A percentile compares a stretch with the other conserved stretches of the same genome.
These are phyloP conservation scores for Pyralis farinalis DNA, from an alignment of 2,888 invertebrate species.

Conservation along the genomic window DNA sequence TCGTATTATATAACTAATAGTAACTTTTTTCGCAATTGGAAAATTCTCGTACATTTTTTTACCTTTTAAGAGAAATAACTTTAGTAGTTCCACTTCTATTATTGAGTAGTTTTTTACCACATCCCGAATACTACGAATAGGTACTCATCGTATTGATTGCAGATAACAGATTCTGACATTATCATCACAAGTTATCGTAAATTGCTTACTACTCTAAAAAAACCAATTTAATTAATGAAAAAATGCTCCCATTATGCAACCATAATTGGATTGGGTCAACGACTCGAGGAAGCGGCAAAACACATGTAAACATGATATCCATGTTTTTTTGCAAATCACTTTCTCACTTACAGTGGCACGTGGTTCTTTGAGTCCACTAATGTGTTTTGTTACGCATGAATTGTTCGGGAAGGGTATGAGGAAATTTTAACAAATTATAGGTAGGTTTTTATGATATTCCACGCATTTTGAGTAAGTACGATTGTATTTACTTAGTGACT, in stretches of 20 bases:
- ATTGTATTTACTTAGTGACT: no score
- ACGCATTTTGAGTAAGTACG: no score
- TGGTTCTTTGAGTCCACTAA: conserved; percentile 34
- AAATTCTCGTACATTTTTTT: no score
- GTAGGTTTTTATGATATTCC: no score
- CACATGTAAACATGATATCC: conserved; percentile 31
- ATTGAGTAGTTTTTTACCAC: no score
- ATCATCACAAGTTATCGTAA: conserved; percentile 48
- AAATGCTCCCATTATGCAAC: conserved; percentile 60
- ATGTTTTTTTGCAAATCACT: conserved; percentile 52
- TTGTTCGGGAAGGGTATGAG: conserved; percentile 22
- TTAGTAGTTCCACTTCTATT: no score
- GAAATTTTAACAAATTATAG: not conserved
- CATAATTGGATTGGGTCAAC: conserved; percentile 67
- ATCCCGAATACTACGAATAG: no score
- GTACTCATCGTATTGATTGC: not conserved
- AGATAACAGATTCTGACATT: conserved; percentile 20
- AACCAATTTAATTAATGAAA: conserved; percentile 53
- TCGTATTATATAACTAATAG: no score
- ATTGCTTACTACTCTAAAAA: conserved; percentile 51
- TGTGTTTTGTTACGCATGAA: conserved; percentile 49
- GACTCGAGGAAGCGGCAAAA: conserved; percentile 50
- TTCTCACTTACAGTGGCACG: conserved; percentile 45
- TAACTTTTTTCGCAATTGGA: no score
- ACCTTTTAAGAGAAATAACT: no score